Conservation (phyloP, 2,797 vertebrate genomes). For the Morus bassanus region DNA sequence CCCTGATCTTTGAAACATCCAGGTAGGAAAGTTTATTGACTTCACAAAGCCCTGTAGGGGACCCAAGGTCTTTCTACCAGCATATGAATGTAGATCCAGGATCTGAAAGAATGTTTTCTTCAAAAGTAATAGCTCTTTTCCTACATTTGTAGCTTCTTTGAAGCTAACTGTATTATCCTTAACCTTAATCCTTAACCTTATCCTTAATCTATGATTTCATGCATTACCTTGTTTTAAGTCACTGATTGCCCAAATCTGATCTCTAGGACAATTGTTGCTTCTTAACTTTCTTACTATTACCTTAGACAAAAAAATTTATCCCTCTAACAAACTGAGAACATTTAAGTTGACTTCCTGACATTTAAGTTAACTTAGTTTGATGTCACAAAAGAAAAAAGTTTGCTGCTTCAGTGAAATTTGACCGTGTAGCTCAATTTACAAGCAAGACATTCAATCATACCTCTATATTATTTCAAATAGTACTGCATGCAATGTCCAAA, state of each 20-base stretch:
- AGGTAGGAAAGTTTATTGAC: conserved; percentile 23
- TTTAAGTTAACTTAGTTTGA: background rate
- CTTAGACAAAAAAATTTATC: background rate
- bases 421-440: background rate
- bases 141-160: background rate
- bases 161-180: background rate
- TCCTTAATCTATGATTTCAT: background rate
- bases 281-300: background rate
- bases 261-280: background rate
- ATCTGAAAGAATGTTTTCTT: background rate
- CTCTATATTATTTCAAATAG: background rate
- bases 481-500: background rate
- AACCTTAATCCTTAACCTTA: background rate
- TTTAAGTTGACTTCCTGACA: background rate
- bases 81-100: background rate
- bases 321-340: background rate
- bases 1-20: conserved; percentile 11
- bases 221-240: background rate
- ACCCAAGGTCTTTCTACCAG: background rate
- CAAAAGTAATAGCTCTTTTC: background rate
- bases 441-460: background rate
- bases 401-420: background rate
- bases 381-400: background rate
- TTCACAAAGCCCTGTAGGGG: background rate
- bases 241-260: background rate